Evolutionary conservation across 30 jellyfish, hydroid and myxozoan species (phyloP), one percentile per base, ranked within the genome.

Genomic region (Phacellophora camtschatica): DNA sequence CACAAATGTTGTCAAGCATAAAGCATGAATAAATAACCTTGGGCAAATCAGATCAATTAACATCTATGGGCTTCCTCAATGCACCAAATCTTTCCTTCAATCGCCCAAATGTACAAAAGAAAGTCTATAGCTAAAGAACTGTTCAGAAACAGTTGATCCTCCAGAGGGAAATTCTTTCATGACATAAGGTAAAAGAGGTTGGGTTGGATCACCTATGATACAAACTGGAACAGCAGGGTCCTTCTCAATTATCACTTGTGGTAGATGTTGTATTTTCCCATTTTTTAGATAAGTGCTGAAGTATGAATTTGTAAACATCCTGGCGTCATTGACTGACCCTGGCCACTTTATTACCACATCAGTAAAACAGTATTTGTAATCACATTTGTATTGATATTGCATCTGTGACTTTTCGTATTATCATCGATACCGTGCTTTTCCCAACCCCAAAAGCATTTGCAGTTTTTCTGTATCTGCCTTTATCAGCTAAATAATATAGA

Each of bases 391-490:
- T 39, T 7, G 49, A 19, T 23, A 23, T 61, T 13, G 75, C 75
- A 61, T 8, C 27, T 23, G 49, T 61, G 9, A 32, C 49, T 19
- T 25, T 61, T 29, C 28, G 51, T 23, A 13, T 23, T 29, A 61
- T 29, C 51, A 29, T 12, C 5, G 28, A 29, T 25, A 19, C 54
- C 75, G 19, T 61, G 19, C 33, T 29, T 61, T 22, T 16, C 32
- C 27, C 32, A 36, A 41, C 45, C 10, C 66, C 66, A 37, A 45
- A 37, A 16, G 82, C 19, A 37, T 41, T 33, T 39, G 67, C 31
- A 16, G 49, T 50, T 67, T 41, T 67, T 34, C 54, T 28, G 35
- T 1, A 62, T 7, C 76, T 62, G 76, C 54, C 58, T 62, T 62
- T 27, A 32, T 62, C 76, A 25, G 55, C 39, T 20, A 62, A 62